phyloP scores from a whole-genome alignment of 2,888 invertebrate species.

The Chamaedrilus cognettii region DNA sequence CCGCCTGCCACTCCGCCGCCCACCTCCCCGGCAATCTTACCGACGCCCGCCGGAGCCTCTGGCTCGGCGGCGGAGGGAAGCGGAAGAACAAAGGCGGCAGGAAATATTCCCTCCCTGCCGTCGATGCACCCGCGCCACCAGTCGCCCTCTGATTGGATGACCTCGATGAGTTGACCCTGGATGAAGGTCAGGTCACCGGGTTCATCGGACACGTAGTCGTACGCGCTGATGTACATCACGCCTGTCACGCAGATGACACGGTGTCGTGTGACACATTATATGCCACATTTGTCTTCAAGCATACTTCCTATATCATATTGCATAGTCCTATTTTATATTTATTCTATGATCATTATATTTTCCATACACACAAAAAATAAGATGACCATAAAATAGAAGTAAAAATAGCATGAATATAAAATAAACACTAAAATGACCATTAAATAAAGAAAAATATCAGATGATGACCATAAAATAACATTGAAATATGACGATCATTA shows the following conservation, averaged over 20 bases:
- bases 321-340: too few relatives aligned
- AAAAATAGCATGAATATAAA: too few relatives aligned
- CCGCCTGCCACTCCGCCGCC: neutral
- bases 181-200: slow-evolving; percentile 89
- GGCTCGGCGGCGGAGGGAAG: neutral
- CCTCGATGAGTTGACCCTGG: slow-evolving; percentile 82
- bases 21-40: neutral
- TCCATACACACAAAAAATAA: too few relatives aligned
- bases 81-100: slow-evolving; percentile 83
- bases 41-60: neutral
- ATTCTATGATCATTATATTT: too few relatives aligned
- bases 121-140: slow-evolving; percentile 97
- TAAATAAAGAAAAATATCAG: too few relatives aligned
- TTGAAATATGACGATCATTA: too few relatives aligned
- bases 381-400: too few relatives aligned
- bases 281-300: too few relatives aligned
- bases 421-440: too few relatives aligned
- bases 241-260: neutral
- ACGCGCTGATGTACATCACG: slow-evolving; percentile 48
- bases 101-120: slow-evolving; percentile 84
- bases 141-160: slow-evolving; percentile 88
- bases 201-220: slow-evolving; percentile 65
- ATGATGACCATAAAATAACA: too few relatives aligned
- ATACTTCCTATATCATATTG: too few relatives aligned
- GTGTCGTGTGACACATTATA: too few relatives aligned